These are phyloP conservation scores for Stenichneumon culpator DNA, from an alignment of 2,888 invertebrate species.

Conservation along the genomic window DNA sequence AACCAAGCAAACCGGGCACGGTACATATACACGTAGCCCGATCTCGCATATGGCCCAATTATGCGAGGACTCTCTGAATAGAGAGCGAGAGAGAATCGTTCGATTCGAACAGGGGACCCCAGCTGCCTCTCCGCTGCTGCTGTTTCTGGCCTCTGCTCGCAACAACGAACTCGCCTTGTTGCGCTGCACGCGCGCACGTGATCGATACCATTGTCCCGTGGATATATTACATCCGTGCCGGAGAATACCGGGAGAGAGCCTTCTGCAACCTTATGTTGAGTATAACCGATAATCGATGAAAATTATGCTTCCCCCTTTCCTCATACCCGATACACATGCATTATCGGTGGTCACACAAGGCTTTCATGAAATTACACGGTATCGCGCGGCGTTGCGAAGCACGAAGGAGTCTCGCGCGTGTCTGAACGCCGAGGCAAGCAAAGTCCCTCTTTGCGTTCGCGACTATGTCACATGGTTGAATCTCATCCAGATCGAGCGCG, in stretches of 20 bases:
- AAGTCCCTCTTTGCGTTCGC: conserved; percentile 5
- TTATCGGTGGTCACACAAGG: background rate
- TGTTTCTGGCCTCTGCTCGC: conserved; percentile 22
- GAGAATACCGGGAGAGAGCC: conserved; percentile 10
- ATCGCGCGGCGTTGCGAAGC: background rate
- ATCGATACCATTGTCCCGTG: conserved; percentile 48
- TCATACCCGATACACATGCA: conserved; percentile 3
- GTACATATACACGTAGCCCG: background rate
- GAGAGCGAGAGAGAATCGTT: conserved; percentile 36
- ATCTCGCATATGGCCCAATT: conserved; percentile 50
- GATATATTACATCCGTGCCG: conserved; percentile 15
- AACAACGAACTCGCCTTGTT: conserved; percentile 16
- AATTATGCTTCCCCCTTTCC: conserved; percentile 14
- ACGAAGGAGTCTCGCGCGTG: background rate
- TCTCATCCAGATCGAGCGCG: conserved; percentile 32
- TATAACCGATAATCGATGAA: conserved; percentile 30
- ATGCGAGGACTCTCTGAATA: conserved; percentile 43
- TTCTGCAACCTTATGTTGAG: conserved; percentile 10
- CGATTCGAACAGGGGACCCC: background rate
- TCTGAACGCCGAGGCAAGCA: background rate
- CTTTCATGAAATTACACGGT: conserved; percentile 1
- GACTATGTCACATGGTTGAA: conserved; percentile 29
- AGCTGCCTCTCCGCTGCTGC: conserved; percentile 9
- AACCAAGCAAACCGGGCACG: background rate
- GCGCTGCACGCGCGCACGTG: conserved; percentile 19